Conservation (phyloP, 2,113 vertebrate species). For the Gobio gobio region DNA sequence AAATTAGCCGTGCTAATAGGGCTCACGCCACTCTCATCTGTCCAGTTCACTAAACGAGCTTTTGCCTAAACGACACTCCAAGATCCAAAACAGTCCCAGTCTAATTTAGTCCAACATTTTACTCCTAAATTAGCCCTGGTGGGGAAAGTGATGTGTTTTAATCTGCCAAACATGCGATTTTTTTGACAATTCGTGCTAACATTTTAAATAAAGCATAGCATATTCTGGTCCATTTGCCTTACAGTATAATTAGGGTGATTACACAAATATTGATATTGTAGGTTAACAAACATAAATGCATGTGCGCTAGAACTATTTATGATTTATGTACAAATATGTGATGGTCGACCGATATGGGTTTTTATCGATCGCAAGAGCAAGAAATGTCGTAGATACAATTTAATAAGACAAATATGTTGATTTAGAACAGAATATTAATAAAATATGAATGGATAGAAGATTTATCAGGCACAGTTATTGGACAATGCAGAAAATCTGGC, state of each 20-base stretch:
- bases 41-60: conserved; percentile 43
- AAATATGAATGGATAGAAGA: neutral
- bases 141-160: neutral
- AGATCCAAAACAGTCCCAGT: neutral
- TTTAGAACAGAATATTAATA: neutral
- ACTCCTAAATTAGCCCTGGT: neutral
- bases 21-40: conserved; percentile 49
- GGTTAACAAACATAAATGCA: neutral
- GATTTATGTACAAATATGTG: neutral
- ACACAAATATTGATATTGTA: neutral
- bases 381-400: neutral
- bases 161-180: neutral
- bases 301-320: neutral
- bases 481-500: neutral
- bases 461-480: neutral
- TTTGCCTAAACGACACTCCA: conserved; percentile 35
- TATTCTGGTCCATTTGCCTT: neutral
- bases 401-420: neutral
- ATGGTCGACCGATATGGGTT: neutral
- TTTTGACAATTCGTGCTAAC: neutral
- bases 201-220: too few species aligned
- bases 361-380: neutral
- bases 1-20: conserved; percentile 57
- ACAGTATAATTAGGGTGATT: neutral
- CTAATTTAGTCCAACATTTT: neutral